Percentiles rank a stretch among this genome's conserved stretches.
These are phyloP conservation scores for Iphiclides podalirius DNA, from an alignment of 2,888 invertebrate genomes.

Conservation along the genomic window DNA sequence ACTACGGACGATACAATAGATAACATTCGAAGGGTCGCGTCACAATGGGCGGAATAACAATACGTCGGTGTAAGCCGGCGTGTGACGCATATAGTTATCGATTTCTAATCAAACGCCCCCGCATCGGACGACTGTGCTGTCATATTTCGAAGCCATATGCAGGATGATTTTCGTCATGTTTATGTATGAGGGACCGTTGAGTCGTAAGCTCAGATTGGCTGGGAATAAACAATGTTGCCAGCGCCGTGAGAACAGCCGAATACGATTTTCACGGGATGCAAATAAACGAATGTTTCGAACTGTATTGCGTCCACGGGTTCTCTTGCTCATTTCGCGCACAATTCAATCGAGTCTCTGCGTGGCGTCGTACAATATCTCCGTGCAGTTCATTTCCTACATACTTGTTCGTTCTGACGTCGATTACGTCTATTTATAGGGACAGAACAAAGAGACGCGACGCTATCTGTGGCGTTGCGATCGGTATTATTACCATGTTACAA, in stretches of 20 bases:
- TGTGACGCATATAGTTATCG: slow-evolving; percentile 72
- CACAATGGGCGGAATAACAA: slow-evolving; percentile 60
- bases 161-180: slow-evolving; percentile 20
- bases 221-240: neutral
- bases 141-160: slow-evolving; percentile 31
- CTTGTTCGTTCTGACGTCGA: slow-evolving; percentile 6
- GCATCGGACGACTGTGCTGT: slow-evolving; percentile 38
- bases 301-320: no score
- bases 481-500: neutral
- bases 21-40: slow-evolving; percentile 46
- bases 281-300: no score
- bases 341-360: no score
- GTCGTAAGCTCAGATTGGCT: slow-evolving; percentile 12
- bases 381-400: slow-evolving; percentile 5
- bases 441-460: slow-evolving; percentile 3
- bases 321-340: no score
- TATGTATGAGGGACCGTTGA: slow-evolving; percentile 14
- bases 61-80: slow-evolving; percentile 52
- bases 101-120: slow-evolving; percentile 73
- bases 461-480: slow-evolving; percentile 1
- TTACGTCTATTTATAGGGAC: slow-evolving; percentile 8
- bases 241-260: no score
- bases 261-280: no score
- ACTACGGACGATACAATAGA: slow-evolving; percentile 60
- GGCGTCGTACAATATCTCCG: neutral